A percentile compares a stretch with the other conserved stretches of the same genome.
These are phyloP conservation scores for Strix uralensis DNA, from an alignment of 2,113 vertebrate genomes.

Conservation along the genomic window DNA sequence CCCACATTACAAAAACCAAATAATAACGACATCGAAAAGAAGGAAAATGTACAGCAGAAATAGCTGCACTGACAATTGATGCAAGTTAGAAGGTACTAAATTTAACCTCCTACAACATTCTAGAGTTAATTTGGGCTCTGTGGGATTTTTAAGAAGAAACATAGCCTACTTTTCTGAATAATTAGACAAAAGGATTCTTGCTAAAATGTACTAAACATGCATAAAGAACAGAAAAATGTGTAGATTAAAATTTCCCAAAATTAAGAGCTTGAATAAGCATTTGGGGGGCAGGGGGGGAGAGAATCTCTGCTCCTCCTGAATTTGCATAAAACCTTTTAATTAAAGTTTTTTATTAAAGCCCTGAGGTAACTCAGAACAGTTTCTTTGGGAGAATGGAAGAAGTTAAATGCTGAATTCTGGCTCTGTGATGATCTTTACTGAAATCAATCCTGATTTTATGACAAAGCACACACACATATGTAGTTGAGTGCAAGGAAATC, in stretches of 20 bases:
- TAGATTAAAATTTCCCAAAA: not conserved
- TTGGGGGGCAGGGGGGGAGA: not conserved
- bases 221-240: not conserved
- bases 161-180: not conserved
- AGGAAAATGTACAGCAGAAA: constrained; percentile 2
- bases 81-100: constrained; percentile 7
- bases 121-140: not conserved
- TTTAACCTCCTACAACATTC: constrained; percentile 21
- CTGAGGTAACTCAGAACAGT: not conserved
- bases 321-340: constrained; percentile 18
- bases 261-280: not conserved
- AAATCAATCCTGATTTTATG: not conserved
- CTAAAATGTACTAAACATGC: not conserved
- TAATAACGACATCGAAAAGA: not conserved
- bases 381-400: not conserved
- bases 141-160: constrained; percentile 36
- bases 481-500: not conserved
- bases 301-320: not conserved
- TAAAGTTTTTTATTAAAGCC: not conserved
- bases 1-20: not conserved
- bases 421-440: not conserved
- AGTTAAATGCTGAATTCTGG: not conserved
- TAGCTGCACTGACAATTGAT: not conserved
- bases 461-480: not conserved
- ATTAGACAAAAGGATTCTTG: not conserved